Conservation (phyloP, 2,888 invertebrate genomes). For the Caenorhabditis zanzibari region DNA sequence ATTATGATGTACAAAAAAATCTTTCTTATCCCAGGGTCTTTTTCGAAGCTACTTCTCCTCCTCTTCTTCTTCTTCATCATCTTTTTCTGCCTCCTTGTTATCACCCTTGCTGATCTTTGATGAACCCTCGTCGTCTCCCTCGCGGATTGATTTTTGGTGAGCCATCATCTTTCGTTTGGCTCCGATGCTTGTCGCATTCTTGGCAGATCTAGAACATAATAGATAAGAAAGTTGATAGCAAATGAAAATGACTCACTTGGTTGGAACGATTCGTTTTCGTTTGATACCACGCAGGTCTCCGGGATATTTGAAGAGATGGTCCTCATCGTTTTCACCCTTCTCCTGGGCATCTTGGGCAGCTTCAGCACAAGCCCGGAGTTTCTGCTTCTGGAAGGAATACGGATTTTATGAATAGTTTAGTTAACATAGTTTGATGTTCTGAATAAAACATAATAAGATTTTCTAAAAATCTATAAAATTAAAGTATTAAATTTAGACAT, state of each 20-base stretch:
- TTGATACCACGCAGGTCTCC: conserved; percentile 57
- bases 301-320: conserved; percentile 61
- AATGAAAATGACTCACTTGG: conserved; percentile 40
- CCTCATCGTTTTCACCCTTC: conserved; percentile 55
- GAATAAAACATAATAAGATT: no score
- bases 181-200: conserved; percentile 4
- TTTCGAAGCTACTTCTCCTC: no score
- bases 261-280: conserved; percentile 44
- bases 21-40: neutral
- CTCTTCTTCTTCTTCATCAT: neutral
- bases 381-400: conserved; percentile 1
- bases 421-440: neutral
- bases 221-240: neutral
- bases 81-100: conserved; percentile 8
- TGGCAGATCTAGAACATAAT: conserved; percentile 29
- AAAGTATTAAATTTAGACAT: no score
- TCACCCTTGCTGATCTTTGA: conserved; percentile 26
- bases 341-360: conserved; percentile 15
- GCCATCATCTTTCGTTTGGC: conserved; percentile 57
- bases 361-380: neutral
- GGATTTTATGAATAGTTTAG: no score
- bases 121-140: conserved; percentile 24
- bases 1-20: neutral
- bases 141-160: conserved; percentile 60
- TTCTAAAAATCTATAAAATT: no score